Percentiles rank a stretch among this genome's conserved stretches.
phyloP scores from a whole-genome alignment of 2,888 invertebrate species.

The Gari tellinella region DNA sequence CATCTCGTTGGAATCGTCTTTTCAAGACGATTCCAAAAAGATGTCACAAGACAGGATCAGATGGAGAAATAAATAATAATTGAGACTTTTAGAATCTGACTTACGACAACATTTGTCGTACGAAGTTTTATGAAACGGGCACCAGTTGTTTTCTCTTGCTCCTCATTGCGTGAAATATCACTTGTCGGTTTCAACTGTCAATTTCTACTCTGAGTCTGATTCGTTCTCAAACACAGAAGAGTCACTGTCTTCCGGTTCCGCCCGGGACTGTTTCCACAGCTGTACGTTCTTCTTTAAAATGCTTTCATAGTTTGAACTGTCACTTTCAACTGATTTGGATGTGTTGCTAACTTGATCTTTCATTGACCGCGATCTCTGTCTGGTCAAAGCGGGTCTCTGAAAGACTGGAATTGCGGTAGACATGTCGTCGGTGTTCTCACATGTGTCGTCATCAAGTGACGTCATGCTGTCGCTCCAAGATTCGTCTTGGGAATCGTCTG shows the following conservation, averaged over 20 bases:
- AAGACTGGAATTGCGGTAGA: conserved; percentile 52
- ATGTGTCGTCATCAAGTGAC: conserved; percentile 38
- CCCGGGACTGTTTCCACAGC: conserved; percentile 61
- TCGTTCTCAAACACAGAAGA: conserved; percentile 39
- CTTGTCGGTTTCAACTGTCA: too few relatives aligned
- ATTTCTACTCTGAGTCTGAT: conserved; percentile 28
- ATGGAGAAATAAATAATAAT: too few relatives aligned
- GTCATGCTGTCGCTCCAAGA: conserved; percentile 44
- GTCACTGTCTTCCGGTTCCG: conserved; percentile 17
- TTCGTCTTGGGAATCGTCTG: conserved; percentile 40
- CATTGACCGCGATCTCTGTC: conserved; percentile 41
- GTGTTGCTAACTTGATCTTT: conserved; percentile 7
- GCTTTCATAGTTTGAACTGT: conserved; percentile 59
- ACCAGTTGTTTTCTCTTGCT: too few relatives aligned
- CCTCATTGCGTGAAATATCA: too few relatives aligned
- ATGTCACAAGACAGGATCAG: too few relatives aligned
- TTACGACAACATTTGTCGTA: too few relatives aligned
- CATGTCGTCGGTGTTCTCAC: conserved; percentile 26
- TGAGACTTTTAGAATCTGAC: too few relatives aligned
- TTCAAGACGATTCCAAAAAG: too few relatives aligned
- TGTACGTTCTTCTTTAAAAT: conserved; percentile 65
- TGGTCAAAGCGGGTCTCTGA: conserved; percentile 15
- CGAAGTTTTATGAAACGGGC: too few relatives aligned
- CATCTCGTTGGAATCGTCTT: too few relatives aligned
- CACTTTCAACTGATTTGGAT: conserved; percentile 10